Percentiles rank a stretch among this genome's conserved stretches.
Conservation (phyloP, 2,888 invertebrate species). For the Lasioglossum malachurum region DNA sequence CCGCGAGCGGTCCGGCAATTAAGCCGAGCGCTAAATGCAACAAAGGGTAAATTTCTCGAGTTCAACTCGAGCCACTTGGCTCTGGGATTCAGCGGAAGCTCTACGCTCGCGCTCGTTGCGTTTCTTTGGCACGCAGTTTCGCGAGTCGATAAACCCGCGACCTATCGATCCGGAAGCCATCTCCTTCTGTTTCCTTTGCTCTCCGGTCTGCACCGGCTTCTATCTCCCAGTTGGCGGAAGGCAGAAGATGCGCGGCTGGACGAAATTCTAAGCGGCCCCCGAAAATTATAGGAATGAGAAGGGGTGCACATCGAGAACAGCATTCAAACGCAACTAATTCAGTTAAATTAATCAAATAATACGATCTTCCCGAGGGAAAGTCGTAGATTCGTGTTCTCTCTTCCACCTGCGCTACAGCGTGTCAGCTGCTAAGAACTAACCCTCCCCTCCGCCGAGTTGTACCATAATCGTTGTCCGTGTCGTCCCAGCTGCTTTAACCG, state of each 20-base stretch:
- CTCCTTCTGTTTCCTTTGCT: background rate
- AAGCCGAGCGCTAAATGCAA: background rate
- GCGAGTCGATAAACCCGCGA: slow-evolving; percentile 72
- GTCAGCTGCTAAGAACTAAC: background rate
- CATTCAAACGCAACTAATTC: no score
- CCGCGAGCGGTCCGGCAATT: slow-evolving; percentile 5
- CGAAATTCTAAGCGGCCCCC: background rate
- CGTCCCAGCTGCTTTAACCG: slow-evolving; percentile 15
- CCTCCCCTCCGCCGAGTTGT: background rate
- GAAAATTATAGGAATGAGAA: background rate
- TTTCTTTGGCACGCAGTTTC: slow-evolving; percentile 67
- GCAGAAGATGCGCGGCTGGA: background rate
- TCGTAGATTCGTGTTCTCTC: background rate
- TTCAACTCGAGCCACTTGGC: background rate
- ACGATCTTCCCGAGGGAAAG: background rate
- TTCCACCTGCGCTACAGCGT: background rate
- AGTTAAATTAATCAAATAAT: background rate
- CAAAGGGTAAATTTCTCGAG: slow-evolving; percentile 9
- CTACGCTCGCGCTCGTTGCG: slow-evolving; percentile 29
- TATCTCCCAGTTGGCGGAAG: background rate
- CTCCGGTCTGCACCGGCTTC: background rate
- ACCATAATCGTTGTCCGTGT: background rate
- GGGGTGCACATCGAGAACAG: no score
- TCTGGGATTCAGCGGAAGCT: background rate
- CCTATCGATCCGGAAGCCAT: slow-evolving; percentile 67